Conservation (phyloP, 2,888 invertebrate species). For the Ashinkailepas kermadecensis region DNA sequence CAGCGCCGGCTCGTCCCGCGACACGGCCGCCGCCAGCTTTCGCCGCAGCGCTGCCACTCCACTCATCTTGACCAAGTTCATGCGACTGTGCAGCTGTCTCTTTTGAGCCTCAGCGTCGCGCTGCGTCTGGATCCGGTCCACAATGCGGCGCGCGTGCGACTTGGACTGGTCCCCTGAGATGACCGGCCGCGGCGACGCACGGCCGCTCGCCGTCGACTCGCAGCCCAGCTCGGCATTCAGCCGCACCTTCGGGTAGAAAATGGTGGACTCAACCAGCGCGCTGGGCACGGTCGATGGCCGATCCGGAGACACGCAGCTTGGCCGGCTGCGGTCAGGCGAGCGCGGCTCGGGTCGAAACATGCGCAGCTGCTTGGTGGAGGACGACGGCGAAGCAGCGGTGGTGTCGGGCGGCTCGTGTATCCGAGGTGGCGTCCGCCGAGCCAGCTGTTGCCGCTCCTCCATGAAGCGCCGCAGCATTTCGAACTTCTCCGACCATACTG, state of each 20-base stretch:
- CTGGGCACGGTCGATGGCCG: neutral
- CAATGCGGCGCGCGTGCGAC: neutral
- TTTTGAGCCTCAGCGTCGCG: neutral
- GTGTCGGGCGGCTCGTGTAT: neutral
- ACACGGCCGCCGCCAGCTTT: neutral
- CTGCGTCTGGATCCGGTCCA: neutral
- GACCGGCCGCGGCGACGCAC: neutral
- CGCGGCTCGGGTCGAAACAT: neutral
- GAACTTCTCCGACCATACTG: neutral
- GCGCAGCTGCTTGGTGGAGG: slow-evolving; percentile 13
- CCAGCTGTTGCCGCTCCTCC: slow-evolving; percentile 4
- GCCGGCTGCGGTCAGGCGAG: neutral
- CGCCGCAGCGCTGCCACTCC: neutral
- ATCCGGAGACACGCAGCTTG: neutral
- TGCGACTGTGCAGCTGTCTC: neutral
- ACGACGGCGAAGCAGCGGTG: neutral
- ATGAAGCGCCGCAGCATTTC: neutral
- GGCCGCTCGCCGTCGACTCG: neutral
- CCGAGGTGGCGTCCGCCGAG: neutral
- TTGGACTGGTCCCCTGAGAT: no score
- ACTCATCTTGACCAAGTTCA: neutral
- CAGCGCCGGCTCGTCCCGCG: neutral
- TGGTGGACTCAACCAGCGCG: neutral
- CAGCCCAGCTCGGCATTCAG: neutral
- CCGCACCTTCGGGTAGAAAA: neutral